Base-by-base conservation (phyloP, 2,888 invertebrate genomes). In the Pandemis cinnamomeana region DNA sequence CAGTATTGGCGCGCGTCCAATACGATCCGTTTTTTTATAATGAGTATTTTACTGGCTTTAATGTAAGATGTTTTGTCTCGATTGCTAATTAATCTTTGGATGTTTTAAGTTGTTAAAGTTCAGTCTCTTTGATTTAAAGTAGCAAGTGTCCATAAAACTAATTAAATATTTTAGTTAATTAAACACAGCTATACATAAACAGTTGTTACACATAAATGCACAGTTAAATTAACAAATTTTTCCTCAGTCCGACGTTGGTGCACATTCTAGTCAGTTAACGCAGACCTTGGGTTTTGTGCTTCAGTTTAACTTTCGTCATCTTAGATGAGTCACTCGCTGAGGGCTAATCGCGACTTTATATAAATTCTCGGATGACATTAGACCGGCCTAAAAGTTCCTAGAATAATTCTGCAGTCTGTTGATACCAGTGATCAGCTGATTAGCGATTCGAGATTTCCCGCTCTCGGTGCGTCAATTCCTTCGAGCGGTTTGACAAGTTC, bases 271-370 rank as follows among this genome's bases (percentile, higher is more conserved):
- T 84, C 83, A 79, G 84, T 84, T 82, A 82, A 82, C 77, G 79
- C 81, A 79, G 83, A 80, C 87, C 87, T 89, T 86, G 88, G 81
- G 80, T 85, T 83, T 86, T 87, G 85, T 82, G 82, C 82, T 94
- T 94, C 90, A 93, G 90, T 88, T 93, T 94, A 83, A 93, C 93
- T 93, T 92, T 94, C 91, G 94, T 90, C 94, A 93, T 94, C 92
- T 91, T 93, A 89, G 83, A 87, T 94, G 93, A 94, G 83, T 94
- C 94, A 94, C 91, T 80, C 77, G 80, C 76, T 77, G 78, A 82
- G 79, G 77, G 78, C 81, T 78, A 79, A 82, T 79, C 78, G 81
- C 81, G 81, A 84, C 83, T 83, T 83, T 84, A 83, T 83, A 82
- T 80, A 80, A 84, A 86, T 82, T 84, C 80, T 83, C 80, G 79